These are phyloP conservation scores for Leistus spinibarbis DNA, from an alignment of 2,888 invertebrate species.

Conservation along the genomic window DNA sequence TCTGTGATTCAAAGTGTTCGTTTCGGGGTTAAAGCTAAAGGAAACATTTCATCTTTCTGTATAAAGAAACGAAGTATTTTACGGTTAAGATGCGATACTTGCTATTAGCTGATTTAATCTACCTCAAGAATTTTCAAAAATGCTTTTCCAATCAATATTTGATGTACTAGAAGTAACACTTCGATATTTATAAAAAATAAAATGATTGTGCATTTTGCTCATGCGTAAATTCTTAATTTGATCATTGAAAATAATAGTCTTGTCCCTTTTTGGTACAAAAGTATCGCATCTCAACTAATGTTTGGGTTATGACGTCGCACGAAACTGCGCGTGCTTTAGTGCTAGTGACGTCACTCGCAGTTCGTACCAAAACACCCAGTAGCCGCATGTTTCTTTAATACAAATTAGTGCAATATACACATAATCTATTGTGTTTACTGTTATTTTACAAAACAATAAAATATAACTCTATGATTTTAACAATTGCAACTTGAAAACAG, in stretches of 20 bases:
- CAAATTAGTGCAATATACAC: background rate
- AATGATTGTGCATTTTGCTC: no score
- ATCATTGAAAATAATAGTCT: no score
- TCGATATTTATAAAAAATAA: no score
- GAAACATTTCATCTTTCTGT: background rate
- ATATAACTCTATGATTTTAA: constrained; percentile 57
- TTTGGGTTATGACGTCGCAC: no score
- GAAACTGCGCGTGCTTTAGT: background rate
- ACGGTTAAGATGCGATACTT: background rate
- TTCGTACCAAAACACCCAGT: background rate
- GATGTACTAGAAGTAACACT: no score
- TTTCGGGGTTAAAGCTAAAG: background rate
- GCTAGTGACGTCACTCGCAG: background rate
- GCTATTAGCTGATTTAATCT: no score
- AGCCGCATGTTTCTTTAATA: background rate
- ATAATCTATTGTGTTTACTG: background rate
- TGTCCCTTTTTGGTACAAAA: no score
- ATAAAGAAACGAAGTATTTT: background rate
- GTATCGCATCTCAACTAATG: no score
- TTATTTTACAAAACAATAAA: constrained; percentile 51
- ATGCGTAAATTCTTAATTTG: no score
- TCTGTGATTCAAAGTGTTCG: background rate
- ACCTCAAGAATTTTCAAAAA: no score
- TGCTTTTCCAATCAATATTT: no score
- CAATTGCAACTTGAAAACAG: constrained; percentile 58